A percentile compares a stretch with the other conserved stretches of the same genome.
Evolutionary conservation across 92 coral and sea anemone genomes (phyloP).

Genomic region (Porites rus): DNA sequence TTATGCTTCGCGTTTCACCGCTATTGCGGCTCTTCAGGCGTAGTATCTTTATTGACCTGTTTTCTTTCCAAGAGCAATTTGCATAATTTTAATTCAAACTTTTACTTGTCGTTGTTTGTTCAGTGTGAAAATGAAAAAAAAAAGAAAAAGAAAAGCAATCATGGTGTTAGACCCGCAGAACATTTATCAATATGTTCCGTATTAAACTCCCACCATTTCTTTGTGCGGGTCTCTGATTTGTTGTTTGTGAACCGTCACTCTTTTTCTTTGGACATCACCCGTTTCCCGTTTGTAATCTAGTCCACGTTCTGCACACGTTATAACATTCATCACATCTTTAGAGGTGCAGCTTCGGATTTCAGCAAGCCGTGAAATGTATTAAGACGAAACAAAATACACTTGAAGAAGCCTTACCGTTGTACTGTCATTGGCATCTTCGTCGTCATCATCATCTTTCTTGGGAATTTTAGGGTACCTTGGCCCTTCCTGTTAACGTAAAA

Average conservation of each 20-base stretch:
- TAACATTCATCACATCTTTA: conserved; percentile 1
- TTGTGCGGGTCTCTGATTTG: neutral
- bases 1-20: conserved; percentile 30
- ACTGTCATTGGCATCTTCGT: conserved; percentile 31
- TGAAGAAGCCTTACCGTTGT: conserved; percentile 11
- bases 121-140: neutral
- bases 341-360: conserved; percentile 17
- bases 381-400: neutral
- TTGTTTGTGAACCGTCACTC: neutral
- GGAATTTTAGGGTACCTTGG: conserved; percentile 29
- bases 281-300: neutral
- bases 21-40: conserved; percentile 13
- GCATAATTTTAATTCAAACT: conserved; percentile 1
- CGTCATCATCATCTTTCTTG: conserved; percentile 7
- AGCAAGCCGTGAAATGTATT: conserved; percentile 17
- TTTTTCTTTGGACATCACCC: conserved; percentile 11
- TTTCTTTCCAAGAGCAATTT: conserved; percentile 9
- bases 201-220: conserved; percentile 6
- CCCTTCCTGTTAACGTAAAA: conserved; percentile 21
- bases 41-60: conserved; percentile 12
- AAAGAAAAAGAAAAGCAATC: neutral
- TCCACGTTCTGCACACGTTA: conserved; percentile 20
- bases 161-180: conserved; percentile 18
- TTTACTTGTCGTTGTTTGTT: conserved; percentile 5
- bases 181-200: conserved; percentile 16